Conservation (phyloP, 2,113 vertebrate species). For the Centrocercus urophasianus region DNA sequence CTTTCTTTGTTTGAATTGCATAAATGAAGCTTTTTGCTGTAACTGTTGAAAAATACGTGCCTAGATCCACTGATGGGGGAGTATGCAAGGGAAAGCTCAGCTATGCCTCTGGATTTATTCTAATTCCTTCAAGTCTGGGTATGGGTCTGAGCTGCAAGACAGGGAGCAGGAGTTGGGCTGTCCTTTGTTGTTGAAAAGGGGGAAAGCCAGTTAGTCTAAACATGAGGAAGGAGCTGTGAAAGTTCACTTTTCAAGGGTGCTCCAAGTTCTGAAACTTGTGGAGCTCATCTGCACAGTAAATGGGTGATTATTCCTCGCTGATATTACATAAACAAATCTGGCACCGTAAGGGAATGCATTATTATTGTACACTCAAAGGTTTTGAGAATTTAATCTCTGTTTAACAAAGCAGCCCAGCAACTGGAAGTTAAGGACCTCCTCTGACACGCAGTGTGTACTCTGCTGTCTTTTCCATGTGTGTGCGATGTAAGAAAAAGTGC, state of each 20-base stretch:
- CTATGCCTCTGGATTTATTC: constrained; percentile 14
- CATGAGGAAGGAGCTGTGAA: constrained; percentile 13
- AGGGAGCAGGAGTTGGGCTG: constrained; percentile 2
- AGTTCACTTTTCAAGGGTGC: not conserved
- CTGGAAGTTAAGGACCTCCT: constrained; percentile 52
- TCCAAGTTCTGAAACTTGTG: constrained; percentile 34
- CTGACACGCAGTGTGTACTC: not conserved
- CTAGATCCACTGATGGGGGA: not conserved
- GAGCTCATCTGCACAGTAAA: not conserved
- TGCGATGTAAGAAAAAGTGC: constrained; percentile 9
- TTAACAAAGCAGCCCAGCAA: constrained; percentile 36
- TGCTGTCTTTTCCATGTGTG: not conserved
- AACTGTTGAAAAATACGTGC: not conserved
- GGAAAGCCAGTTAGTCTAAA: constrained; percentile 26
- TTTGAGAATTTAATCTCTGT: constrained; percentile 55
- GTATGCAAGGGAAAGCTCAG: not conserved
- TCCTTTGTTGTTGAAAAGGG: constrained; percentile 52
- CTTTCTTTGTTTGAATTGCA: constrained; percentile 54
- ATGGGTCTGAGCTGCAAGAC: not conserved
- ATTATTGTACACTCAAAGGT: constrained; percentile 43
- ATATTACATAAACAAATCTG: constrained; percentile 58
- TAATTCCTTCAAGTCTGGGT: not conserved
- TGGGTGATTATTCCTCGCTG: constrained; percentile 13
- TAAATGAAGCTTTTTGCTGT: constrained; percentile 23
- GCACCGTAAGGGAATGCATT: constrained; percentile 11